Evolutionary conservation across 2,888 invertebrate genomes (phyloP).

Genomic region (Acleris laterana): DNA sequence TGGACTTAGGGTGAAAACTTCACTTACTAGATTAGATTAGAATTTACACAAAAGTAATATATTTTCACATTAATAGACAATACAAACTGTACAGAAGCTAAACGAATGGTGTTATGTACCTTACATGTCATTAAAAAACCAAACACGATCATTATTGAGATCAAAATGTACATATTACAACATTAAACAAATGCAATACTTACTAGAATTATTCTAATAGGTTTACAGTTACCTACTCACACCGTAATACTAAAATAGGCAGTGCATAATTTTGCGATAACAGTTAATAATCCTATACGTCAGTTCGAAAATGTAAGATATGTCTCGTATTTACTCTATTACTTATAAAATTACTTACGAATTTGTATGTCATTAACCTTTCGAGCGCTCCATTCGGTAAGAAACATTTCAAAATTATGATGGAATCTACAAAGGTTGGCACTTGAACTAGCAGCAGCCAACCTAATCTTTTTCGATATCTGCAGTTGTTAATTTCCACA

Average conservation of each 20-base stretch:
- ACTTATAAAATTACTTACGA: conserved; percentile 3
- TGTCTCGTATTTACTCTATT: conserved; percentile 42
- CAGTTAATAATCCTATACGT: conserved; percentile 54
- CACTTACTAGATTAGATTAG: conserved; percentile 28
- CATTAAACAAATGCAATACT: conserved; percentile 58
- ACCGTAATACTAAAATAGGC: conserved; percentile 74
- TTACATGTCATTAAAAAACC: conserved; percentile 75
- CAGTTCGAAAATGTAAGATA: conserved; percentile 70
- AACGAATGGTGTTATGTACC: conserved; percentile 83
- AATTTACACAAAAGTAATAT: conserved; percentile 34
- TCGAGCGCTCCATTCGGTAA: no score
- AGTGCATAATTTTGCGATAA: conserved; percentile 74
- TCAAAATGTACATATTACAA: conserved; percentile 81
- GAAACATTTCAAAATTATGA: no score
- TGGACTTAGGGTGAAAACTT: conserved; percentile 20
- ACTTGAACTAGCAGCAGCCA: no score
- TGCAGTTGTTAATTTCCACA: no score
- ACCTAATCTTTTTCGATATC: no score
- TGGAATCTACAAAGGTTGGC: no score
- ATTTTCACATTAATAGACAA: conserved; percentile 66
- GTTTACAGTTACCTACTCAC: conserved; percentile 48
- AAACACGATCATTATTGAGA: conserved; percentile 81
- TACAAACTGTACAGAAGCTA: conserved; percentile 81
- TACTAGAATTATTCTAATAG: conserved; percentile 57
- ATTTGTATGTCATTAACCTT: background rate